Evolutionary conservation across 2,113 vertebrate genomes (phyloP), one percentile per base, ranked within the genome.

Genomic region (Thalassoma bifasciatum): DNA sequence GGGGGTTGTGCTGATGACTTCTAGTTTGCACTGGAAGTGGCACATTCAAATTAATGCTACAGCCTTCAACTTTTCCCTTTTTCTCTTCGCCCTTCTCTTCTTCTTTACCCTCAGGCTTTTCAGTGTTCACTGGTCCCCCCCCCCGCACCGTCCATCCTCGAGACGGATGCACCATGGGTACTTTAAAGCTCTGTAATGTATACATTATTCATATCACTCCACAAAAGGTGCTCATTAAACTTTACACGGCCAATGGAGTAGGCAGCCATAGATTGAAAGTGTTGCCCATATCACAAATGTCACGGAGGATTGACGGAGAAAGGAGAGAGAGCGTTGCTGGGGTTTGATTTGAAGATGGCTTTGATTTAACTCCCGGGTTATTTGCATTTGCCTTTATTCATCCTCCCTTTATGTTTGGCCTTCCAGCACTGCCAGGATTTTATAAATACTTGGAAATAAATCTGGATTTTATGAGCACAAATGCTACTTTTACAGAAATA

Each of bases 171-270:
- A 79, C 76, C 85, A 82, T 86, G 64, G 89, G 87, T 44, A 44
- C 89, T 92, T 93, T 94, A 92, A 91, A 92, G 86, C 86, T 66
- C 81, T 51, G 74, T 93, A 92, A 92, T 90, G 86, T 92, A 93
- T 95, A 89, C 92, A 95, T 94, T 94, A 94, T 95, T 95, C 93
- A 95, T 93, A 89, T 86, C 67, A 67, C 87, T 89, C 75, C 88
- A 93, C 91, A 91, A 95, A 94, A 92, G 92, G 90, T 91, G 90
- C 91, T 93, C 91, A 92, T 94, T 94, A 94, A 93, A 92, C 87
- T 92, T 90, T 92, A 93, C 93, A 90, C 65, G 84, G 87, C 89
- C 86, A 85, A 65, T 86, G 81, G 81, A 91, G 84, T 66, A 84
- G 88, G 87, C 90, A 89, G 86, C 60, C 79, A 83, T 84, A 85